Evolutionary conservation across 2,888 invertebrate species (phyloP), one percentile per base, ranked within the genome.

Genomic region (Plagodis dolabraria): DNA sequence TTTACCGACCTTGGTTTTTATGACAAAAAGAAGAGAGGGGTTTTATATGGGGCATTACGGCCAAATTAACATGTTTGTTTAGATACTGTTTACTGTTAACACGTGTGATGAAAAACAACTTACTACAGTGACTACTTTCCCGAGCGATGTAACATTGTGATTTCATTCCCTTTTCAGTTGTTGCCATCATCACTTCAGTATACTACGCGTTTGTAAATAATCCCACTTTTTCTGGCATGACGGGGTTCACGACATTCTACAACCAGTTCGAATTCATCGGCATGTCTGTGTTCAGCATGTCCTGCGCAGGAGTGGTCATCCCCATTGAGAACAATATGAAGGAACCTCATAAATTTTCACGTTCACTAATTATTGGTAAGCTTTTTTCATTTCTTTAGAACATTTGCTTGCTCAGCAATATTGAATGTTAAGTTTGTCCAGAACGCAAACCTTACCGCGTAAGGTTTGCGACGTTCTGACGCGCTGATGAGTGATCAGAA

Each of bases 241-340:
- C 48, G 0, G 0, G 40, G 0, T 33, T 42, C 0, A 79, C 75
- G 0, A 11, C n/a, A 0, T 0, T 71, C 0, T 67, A 67, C 8
- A 60, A 62, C 0, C 67, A 69, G 0, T 74, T 88, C 0, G 78
- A 85, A 72, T 94, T 88, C 74, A 83, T 91, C 35, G 94, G 94
- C 5, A 93, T 94, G 71, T 82, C 87, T 0, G 93, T 94, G 33
- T 94, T 94, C 70, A 93, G 94, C 45, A 87, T 94, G 86, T 94
- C 94, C 7, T 87, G 87, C 42, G 72, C 82, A 0, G 87, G 89
- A 0, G 79, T 88, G 0, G 84, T 86, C 0, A 71, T 90, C 2
- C 80, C 89, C 0, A 71, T 89, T 0, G 88, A 89, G 53, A 86
- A 86, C 44, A 85, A 85, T 46, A 89, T 90, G 90, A 68, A 55